A percentile compares a stretch with the other conserved stretches of the same genome.
phyloP scores from a whole-genome alignment of 2,888 invertebrate species.

The Willowsia nigromaculata region DNA sequence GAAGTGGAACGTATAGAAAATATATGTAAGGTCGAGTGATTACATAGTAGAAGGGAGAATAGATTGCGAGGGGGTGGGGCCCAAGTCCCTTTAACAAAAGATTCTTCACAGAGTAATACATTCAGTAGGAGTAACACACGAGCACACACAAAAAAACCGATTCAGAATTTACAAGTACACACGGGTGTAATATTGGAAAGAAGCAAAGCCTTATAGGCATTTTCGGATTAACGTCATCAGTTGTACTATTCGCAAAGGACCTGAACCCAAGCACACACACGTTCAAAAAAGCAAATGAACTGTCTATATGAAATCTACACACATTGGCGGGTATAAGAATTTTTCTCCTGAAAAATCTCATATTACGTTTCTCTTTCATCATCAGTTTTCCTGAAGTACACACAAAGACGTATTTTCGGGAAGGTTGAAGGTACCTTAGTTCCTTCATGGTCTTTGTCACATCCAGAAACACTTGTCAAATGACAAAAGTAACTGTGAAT shows the following conservation, averaged over 20 bases:
- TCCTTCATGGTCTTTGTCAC: neutral
- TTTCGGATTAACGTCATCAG: constrained; percentile 57
- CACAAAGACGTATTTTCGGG: neutral
- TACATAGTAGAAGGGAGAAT: neutral
- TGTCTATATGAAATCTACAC: neutral
- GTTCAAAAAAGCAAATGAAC: constrained; percentile 28
- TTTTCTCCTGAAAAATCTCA: neutral
- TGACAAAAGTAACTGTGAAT: neutral
- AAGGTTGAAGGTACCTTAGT: neutral
- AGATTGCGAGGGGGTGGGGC: constrained; percentile 37
- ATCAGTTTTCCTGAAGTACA: neutral
- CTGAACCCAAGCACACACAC: constrained; percentile 17
- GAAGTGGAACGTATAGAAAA: neutral
- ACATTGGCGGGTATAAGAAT: neutral
- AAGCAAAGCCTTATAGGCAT: constrained; percentile 25
- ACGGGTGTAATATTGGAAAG: constrained; percentile 48
- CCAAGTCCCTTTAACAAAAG: constrained; percentile 44
- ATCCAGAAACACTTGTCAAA: neutral
- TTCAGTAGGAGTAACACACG: neutral
- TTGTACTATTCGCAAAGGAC: neutral
- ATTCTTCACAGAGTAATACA: constrained; percentile 9
- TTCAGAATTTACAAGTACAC: constrained; percentile 1
- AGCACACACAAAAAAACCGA: constrained; percentile 15
- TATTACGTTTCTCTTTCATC: neutral
- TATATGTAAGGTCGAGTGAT: constrained; percentile 19